Conservation (phyloP, 2,113 vertebrate genomes). For the Sebastes schlegelii region DNA sequence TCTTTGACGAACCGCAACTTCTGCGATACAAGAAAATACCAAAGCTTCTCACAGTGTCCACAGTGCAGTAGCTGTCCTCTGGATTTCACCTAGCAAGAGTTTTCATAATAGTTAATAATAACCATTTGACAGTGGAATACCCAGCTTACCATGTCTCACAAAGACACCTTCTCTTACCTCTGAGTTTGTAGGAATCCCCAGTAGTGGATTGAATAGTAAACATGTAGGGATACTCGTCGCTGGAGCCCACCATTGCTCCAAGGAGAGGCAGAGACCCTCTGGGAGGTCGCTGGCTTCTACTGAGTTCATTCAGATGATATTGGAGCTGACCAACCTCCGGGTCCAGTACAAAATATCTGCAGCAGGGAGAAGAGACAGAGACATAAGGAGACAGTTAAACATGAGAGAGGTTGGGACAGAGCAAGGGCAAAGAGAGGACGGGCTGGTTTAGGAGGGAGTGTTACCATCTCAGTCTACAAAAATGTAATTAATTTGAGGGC, state of each 20-base stretch:
- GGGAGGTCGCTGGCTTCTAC: conserved; percentile 87
- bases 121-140: too few species aligned
- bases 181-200: conserved; percentile 91
- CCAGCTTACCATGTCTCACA: too few species aligned
- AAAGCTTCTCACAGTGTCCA: too few species aligned
- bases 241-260: conserved; percentile 88
- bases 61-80: too few species aligned
- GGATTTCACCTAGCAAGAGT: too few species aligned
- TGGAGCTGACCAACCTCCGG: conserved; percentile 89
- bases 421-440: background rate
- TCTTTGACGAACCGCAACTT: too few species aligned
- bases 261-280: conserved; percentile 89
- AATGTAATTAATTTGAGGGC: background rate
- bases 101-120: too few species aligned
- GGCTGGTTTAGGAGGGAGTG: background rate
- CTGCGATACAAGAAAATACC: too few species aligned
- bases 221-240: conserved; percentile 91
- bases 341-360: conserved; percentile 89
- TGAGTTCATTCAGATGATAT: conserved; percentile 91
- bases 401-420: background rate
- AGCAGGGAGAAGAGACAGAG: conserved; percentile 9
- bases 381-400: background rate
- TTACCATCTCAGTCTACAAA: background rate
- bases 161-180: conserved; percentile 83
- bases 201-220: conserved; percentile 88